These are phyloP conservation scores for Hippopotamus amphibius DNA, from an alignment of 2,113 vertebrate species.

Conservation along the genomic window DNA sequence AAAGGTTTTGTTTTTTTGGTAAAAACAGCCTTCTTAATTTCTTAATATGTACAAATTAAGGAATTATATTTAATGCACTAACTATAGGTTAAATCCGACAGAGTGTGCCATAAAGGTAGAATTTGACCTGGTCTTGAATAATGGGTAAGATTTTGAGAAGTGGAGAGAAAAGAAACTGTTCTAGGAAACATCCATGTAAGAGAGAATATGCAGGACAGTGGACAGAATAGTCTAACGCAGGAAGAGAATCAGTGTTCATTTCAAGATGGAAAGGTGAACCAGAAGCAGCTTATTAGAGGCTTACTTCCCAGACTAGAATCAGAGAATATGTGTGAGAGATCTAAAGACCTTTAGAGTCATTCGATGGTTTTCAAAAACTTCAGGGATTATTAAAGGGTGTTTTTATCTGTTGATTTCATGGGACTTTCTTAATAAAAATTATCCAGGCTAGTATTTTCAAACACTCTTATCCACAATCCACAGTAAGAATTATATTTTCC, in stretches of 20 bases:
- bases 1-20: not conserved
- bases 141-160: slow-evolving; percentile 3
- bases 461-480: not conserved
- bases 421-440: slow-evolving; percentile 45
- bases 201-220: not conserved
- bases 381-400: not conserved
- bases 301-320: not conserved
- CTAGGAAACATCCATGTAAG: not conserved
- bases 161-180: not conserved
- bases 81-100: slow-evolving; percentile 37
- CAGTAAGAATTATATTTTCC: not conserved
- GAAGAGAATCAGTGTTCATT: not conserved
- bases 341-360: not conserved
- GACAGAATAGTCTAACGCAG: not conserved
- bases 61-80: not conserved
- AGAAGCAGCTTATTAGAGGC: not conserved
- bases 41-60: not conserved
- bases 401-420: not conserved
- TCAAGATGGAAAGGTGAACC: not conserved
- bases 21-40: not conserved
- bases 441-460: slow-evolving; percentile 21
- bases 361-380: slow-evolving; percentile 20
- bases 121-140: slow-evolving; percentile 60
- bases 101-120: not conserved
- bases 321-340: not conserved